phyloP scores from a whole-genome alignment of 2,797 vertebrate species.

The Distichodus sexfasciatus region DNA sequence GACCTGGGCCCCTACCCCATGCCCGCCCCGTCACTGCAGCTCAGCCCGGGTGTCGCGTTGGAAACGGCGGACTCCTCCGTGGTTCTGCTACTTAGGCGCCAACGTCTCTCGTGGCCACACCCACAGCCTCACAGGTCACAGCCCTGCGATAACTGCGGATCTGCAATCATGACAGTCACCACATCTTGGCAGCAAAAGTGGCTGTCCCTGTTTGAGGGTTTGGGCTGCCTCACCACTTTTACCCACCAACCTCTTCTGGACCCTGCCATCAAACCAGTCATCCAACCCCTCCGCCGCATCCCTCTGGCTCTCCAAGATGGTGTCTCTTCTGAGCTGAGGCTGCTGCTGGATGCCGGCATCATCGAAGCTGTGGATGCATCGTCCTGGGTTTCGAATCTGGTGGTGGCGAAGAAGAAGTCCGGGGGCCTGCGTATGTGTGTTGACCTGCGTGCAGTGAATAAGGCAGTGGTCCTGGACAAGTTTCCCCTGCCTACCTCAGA shows the following conservation, averaged over 20 bases:
- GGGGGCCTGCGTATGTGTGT: not conserved
- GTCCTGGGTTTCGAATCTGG: conserved; percentile 18
- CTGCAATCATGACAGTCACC: not conserved
- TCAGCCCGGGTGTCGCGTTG: not conserved
- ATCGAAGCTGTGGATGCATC: conserved; percentile 17
- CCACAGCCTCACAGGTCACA: too few relatives aligned
- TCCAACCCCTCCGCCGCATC: not conserved
- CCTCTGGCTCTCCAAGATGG: too few relatives aligned
- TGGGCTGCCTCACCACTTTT: not conserved
- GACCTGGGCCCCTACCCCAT: not conserved
- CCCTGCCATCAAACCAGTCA: not conserved
- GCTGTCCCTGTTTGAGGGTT: not conserved
- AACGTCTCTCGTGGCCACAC: not conserved
- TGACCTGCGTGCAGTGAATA: conserved; percentile 2
- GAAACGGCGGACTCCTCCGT: not conserved
- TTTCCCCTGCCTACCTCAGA: not conserved
- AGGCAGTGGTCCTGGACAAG: not conserved
- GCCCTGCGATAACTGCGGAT: too few relatives aligned
- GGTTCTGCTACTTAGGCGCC: not conserved
- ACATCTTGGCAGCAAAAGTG: not conserved
- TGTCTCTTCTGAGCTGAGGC: not conserved
- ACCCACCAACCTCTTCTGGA: not conserved
- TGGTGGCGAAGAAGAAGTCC: not conserved
- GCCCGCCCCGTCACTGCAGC: not conserved
- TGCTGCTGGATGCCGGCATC: not conserved